phyloP scores from a whole-genome alignment of 2,797 vertebrate species.

The Phrynocephalus guinanensis region DNA sequence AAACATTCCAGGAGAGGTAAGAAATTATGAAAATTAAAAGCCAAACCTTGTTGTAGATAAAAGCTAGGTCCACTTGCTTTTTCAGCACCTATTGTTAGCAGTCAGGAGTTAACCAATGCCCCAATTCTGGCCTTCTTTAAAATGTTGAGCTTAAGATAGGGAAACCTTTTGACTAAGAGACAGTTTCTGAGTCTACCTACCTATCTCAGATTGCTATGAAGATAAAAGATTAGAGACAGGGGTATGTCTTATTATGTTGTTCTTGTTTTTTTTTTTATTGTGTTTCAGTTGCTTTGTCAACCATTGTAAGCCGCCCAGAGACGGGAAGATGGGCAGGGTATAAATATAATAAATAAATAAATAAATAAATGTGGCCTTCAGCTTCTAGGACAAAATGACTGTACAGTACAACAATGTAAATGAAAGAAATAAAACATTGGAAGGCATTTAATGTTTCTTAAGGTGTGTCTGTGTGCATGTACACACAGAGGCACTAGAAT shows the following conservation, averaged over 20 bases:
- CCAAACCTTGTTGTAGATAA: background rate
- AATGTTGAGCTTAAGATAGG: background rate
- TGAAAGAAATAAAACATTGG: background rate
- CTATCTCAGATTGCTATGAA: background rate
- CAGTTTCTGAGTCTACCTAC: background rate
- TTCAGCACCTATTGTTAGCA: background rate
- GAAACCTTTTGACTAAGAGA: background rate
- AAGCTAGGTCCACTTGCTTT: background rate
- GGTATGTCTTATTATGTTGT: background rate
- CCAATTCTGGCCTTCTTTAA: background rate
- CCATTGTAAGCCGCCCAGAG: too few relatives aligned
- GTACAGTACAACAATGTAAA: background rate
- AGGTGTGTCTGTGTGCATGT: background rate
- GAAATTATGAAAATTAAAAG: background rate
- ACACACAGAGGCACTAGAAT: too few relatives aligned
- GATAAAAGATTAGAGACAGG: background rate
- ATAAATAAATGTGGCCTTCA: background rate
- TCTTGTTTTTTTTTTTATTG: too few relatives aligned
- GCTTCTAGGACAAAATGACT: background rate
- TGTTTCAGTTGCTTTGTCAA: too few relatives aligned
- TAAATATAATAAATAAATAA: too few relatives aligned
- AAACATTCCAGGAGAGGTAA: background rate
- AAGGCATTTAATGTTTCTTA: background rate
- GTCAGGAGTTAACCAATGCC: background rate
- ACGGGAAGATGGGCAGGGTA: too few relatives aligned